phyloP scores from a whole-genome alignment of 2,888 invertebrate species.

The Lycaena phlaeas region DNA sequence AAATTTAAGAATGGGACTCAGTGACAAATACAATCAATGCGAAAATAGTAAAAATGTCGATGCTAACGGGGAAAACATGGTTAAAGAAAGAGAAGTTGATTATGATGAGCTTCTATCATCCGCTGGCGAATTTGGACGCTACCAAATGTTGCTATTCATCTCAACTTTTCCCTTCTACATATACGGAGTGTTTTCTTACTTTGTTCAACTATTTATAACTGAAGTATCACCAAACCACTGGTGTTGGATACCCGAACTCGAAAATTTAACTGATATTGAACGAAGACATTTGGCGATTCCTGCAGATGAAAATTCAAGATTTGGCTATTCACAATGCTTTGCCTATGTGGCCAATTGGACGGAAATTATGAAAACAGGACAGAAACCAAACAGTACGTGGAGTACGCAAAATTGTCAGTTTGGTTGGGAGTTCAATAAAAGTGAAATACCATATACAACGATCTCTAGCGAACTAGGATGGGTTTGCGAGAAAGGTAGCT shows the following conservation, averaged over 20 bases:
- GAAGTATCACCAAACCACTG: conserved; percentile 44
- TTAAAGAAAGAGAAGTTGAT: conserved; percentile 23
- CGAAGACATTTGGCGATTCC: conserved; percentile 40
- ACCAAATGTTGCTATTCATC: conserved; percentile 37
- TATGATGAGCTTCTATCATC: conserved; percentile 38
- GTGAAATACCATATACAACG: conserved; percentile 49
- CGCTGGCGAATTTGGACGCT: conserved; percentile 46
- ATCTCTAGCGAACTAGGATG: conserved; percentile 46
- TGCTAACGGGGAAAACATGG: conserved; percentile 5
- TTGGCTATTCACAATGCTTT: conserved; percentile 43
- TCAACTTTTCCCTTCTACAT: conserved; percentile 41
- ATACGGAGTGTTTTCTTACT: conserved; percentile 40
- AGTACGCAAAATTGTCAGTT: conserved; percentile 30
- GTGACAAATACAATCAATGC: neutral
- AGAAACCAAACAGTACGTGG: conserved; percentile 30
- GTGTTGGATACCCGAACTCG: conserved; percentile 46
- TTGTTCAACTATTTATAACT: conserved; percentile 43
- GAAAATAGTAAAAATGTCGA: neutral
- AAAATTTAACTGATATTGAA: conserved; percentile 35
- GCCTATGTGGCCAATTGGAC: conserved; percentile 43
- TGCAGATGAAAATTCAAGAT: conserved; percentile 25
- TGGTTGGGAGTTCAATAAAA: conserved; percentile 51
- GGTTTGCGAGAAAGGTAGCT: conserved; percentile 45
- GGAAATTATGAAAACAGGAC: conserved; percentile 29
- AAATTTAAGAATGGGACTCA: conserved; percentile 1